These are phyloP conservation scores for Holotrichia oblita DNA, from an alignment of 1,140 invertebrate species.

Conservation along the genomic window DNA sequence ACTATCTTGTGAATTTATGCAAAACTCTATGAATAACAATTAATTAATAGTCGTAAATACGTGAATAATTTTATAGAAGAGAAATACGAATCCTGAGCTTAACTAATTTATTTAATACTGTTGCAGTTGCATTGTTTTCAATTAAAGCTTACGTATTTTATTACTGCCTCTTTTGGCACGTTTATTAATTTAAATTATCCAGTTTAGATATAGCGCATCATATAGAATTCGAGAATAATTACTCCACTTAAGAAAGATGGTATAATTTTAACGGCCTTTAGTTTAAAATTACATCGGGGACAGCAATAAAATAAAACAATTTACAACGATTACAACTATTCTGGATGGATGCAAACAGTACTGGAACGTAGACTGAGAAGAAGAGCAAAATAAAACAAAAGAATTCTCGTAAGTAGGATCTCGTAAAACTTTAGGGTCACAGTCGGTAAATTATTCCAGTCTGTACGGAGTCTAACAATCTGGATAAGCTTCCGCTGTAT, in stretches of 20 bases:
- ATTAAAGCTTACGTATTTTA: too few relatives aligned
- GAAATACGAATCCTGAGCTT: too few relatives aligned
- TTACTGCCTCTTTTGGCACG: too few relatives aligned
- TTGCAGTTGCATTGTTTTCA: too few relatives aligned
- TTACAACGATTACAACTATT: neutral
- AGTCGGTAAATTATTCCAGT: conserved; percentile 29
- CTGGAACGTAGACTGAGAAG: neutral
- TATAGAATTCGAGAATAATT: too few relatives aligned
- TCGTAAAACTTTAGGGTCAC: conserved; percentile 35
- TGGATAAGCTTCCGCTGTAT: conserved; percentile 34
- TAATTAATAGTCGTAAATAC: too few relatives aligned
- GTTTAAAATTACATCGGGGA: neutral
- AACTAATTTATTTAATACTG: too few relatives aligned
- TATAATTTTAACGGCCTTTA: neutral
- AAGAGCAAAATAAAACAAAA: conserved; percentile 25
- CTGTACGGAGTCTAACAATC: conserved; percentile 17
- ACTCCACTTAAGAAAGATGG: neutral
- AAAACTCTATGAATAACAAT: too few relatives aligned
- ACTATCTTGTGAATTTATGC: too few relatives aligned
- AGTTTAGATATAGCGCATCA: too few relatives aligned
- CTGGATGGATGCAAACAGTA: neutral
- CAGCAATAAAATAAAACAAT: neutral
- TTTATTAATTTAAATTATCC: too few relatives aligned
- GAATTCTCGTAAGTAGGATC: conserved; percentile 19
- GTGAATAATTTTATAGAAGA: too few relatives aligned